A percentile compares a stretch with the other conserved stretches of the same genome.
These are phyloP conservation scores for Sylvicola cinctus DNA, from an alignment of 2,888 invertebrate species.

Conservation along the genomic window DNA sequence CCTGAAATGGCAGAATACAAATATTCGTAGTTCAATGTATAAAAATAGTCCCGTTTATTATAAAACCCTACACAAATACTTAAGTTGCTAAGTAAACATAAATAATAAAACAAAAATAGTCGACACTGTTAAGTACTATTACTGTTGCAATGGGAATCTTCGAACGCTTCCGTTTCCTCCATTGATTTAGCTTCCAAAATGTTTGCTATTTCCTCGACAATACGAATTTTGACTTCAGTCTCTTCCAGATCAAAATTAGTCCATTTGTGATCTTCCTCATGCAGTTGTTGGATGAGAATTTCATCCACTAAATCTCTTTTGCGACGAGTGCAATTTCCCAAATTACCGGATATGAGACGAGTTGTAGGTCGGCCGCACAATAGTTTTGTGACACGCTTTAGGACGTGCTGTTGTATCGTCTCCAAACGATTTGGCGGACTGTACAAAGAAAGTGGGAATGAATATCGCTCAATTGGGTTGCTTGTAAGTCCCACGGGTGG, in stretches of 20 bases:
- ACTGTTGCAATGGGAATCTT: too few species aligned
- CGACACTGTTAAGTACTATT: too few species aligned
- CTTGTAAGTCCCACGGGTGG: constrained; percentile 21
- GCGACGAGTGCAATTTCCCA: constrained; percentile 25
- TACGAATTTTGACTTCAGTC: constrained; percentile 39
- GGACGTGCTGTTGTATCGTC: constrained; percentile 28
- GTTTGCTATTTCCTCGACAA: too few species aligned
- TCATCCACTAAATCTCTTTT: constrained; percentile 51
- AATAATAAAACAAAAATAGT: too few species aligned
- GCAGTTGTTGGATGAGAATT: constrained; percentile 44
- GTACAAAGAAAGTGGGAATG: constrained; percentile 20
- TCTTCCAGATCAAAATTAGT: constrained; percentile 52
- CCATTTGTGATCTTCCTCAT: constrained; percentile 52
- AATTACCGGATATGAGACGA: constrained; percentile 12
- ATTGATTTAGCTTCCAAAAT: too few species aligned
- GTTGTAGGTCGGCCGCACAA: constrained; percentile 27
- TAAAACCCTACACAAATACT: too few species aligned
- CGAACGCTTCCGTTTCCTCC: too few species aligned
- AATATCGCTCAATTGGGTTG: constrained; percentile 25
- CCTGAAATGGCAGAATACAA: too few species aligned
- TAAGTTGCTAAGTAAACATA: too few species aligned
- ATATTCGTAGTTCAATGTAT: too few species aligned
- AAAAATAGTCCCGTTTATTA: too few species aligned
- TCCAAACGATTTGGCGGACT: constrained; percentile 27
- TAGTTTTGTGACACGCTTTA: constrained; percentile 29